Percentiles rank a stretch among this genome's conserved stretches.
These are phyloP conservation scores for Andinoacara biseriatus DNA, from an alignment of 2,113 vertebrate genomes.

Conservation along the genomic window DNA sequence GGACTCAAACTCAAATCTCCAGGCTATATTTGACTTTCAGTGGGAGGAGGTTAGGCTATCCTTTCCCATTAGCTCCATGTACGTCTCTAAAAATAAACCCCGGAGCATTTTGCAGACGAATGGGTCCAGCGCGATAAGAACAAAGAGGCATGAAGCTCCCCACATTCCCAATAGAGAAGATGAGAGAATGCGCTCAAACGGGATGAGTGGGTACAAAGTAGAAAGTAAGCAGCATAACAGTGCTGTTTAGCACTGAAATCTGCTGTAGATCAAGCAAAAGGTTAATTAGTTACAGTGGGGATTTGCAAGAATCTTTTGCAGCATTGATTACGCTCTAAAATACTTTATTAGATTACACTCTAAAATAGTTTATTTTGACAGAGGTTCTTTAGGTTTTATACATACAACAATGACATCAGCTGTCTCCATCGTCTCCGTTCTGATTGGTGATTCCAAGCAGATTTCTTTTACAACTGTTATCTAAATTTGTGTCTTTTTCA, in stretches of 20 bases:
- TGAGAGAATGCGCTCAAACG: conserved; percentile 43
- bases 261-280: conserved; percentile 23
- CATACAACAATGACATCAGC: background rate
- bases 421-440: background rate
- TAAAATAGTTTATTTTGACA: background rate
- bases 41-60: background rate
- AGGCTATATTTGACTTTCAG: conserved; percentile 22
- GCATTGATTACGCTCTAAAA: background rate
- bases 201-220: background rate
- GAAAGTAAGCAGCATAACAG: background rate
- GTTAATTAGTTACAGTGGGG: background rate
- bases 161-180: conserved; percentile 21
- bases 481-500: background rate
- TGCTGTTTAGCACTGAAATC: background rate
- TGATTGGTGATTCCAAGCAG: background rate
- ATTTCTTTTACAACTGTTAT: background rate
- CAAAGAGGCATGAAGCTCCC: conserved; percentile 19
- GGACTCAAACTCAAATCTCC: background rate
- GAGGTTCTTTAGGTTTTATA: background rate
- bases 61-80: conserved; percentile 41
- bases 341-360: no score
- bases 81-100: conserved; percentile 16
- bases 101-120: conserved; percentile 20
- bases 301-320: background rate
- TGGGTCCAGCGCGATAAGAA: conserved; percentile 42